Base-by-base conservation (phyloP, 2,113 vertebrate species). In the Smithornis capensis region DNA sequence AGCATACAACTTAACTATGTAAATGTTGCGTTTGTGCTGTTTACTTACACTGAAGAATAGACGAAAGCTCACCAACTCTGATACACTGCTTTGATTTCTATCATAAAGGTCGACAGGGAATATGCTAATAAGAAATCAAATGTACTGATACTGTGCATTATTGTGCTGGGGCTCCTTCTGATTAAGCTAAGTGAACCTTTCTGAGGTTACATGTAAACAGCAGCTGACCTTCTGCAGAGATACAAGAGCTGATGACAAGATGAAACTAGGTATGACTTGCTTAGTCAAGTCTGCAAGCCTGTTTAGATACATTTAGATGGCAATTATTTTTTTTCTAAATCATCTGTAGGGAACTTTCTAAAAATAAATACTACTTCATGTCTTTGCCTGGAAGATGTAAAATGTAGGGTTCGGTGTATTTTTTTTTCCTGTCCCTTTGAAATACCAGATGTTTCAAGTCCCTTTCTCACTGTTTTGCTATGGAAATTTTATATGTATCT, bases 181-280 rank as follows among this genome's bases (percentile, higher is more conserved):
- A 90, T 52, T 12, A 9, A 90, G 55, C 73, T 23, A 63, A 55
- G 55, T 73, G 91, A 95, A 90, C 91, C 95, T 82, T 73, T 80
- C 90, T 91, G 86, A 64, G 68, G 59, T 89, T 93, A 45, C 3
- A 4, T 75, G 64, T 91, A 90, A 92, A 92, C 53, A 92, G 83
- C 69, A 90, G 25, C 79, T 90, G 92, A 94, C 92, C 85, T 94
- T 91, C 49, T 68, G 64, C 19, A 68, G 64, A 92, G 83, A 78
- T 94, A 29, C 14, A 64, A 81, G 60, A 60, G 56, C 68, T 75
- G 71, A 69, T 81, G 82, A n/a, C 7, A 14, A 93, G 85, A 71
- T 75, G 90, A 81, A 89, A 71, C 47, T 63, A 56, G 80, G 73
- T 93, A 56, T 35, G 52, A 68, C 86, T 94, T 92, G 64, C 56